A percentile compares a stretch with the other conserved stretches of the same genome.
Conservation (phyloP, 2,888 invertebrate genomes). For the Tanypteryx hageni region DNA sequence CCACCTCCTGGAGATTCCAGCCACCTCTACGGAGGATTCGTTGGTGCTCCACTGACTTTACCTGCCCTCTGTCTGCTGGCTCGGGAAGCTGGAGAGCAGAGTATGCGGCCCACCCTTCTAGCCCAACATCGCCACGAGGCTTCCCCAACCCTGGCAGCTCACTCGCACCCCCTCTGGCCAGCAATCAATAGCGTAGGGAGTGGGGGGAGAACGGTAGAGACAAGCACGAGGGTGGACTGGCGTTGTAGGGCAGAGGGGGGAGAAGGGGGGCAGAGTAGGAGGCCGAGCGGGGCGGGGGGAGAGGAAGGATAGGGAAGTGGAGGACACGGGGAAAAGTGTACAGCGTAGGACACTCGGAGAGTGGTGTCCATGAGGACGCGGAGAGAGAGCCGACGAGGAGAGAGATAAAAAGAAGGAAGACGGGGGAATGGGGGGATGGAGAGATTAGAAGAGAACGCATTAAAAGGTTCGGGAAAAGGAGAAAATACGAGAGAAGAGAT, state of each 20-base stretch:
- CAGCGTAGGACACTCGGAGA: background rate
- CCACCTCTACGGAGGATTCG: slow-evolving; percentile 34
- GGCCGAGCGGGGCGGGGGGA: slow-evolving; percentile 76
- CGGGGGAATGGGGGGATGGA: background rate
- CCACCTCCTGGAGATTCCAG: slow-evolving; percentile 39
- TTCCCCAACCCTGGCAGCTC: slow-evolving; percentile 4
- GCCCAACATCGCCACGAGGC: background rate
- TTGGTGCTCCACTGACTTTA: slow-evolving; percentile 37
- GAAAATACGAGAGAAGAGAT: background rate
- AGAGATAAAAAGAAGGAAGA: too few relatives aligned
- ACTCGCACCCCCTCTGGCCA: slow-evolving; percentile 23
- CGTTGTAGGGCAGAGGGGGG: slow-evolving; percentile 73
- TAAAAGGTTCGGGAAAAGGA: background rate
- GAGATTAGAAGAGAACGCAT: background rate
- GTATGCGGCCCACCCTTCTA: slow-evolving; percentile 22
- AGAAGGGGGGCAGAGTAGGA: slow-evolving; percentile 75
- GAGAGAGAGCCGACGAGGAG: too few relatives aligned
- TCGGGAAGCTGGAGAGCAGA: slow-evolving; percentile 65
- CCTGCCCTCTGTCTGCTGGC: slow-evolving; percentile 66
- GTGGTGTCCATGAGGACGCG: background rate
- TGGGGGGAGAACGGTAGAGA: background rate
- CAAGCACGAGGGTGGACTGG: background rate
- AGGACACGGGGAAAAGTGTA: background rate
- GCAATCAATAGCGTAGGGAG: slow-evolving; percentile 35
- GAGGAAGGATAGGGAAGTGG: slow-evolving; percentile 73